phyloP scores from a whole-genome alignment of 2,113 vertebrate species.

The Abramis brama region DNA sequence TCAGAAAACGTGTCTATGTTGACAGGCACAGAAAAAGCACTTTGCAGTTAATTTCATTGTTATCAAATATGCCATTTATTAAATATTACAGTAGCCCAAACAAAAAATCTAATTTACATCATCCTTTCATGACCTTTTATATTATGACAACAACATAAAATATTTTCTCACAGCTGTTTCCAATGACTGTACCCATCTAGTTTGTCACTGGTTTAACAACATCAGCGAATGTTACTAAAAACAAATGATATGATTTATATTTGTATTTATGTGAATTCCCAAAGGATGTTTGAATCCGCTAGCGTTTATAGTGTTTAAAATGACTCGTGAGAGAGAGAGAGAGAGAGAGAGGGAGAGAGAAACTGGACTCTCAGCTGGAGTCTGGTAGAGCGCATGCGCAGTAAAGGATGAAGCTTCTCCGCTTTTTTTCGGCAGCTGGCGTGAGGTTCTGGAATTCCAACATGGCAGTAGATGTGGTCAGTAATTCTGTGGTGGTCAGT shows the following conservation, averaged over 20 bases:
- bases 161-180: not conserved
- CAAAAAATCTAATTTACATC: not conserved
- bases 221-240: not conserved
- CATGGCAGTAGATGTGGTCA: constrained; percentile 89
- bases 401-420: constrained; percentile 75
- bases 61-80: no score
- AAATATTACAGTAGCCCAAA: not conserved
- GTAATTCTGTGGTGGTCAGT: constrained; percentile 79
- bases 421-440: constrained; percentile 94
- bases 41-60: not conserved
- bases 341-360: not conserved
- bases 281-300: constrained; percentile 25
- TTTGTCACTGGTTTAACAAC: not conserved
- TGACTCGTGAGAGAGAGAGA: no score
- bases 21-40: not conserved
- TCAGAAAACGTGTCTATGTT: no score
- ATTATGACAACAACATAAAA: not conserved
- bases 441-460: constrained; percentile 94
- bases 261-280: constrained; percentile 7
- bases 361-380: constrained; percentile 59
- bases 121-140: not conserved
- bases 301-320: not conserved
- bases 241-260: not conserved
- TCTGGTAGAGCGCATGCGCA: constrained; percentile 85
- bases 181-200: not conserved